A percentile compares a stretch with the other conserved stretches of the same genome.
These are phyloP conservation scores for Oryctolagus cuniculus DNA, from an alignment of 2,113 vertebrate genomes.

Conservation along the genomic window mOryCun1.1 NC_091451.1:45175501-45176000, in stretches of 20 bases:
- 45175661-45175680: neutral
- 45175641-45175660: neutral
- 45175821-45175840: accelerated
- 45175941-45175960: neutral
- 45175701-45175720: neutral
- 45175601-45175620: neutral
- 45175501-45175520: neutral
- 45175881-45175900: too few species aligned
- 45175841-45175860: neutral
- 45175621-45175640: neutral
- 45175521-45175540: accelerated
- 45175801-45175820: accelerated
- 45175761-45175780: too few species aligned
- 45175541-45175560: too few species aligned
- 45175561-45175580: neutral
- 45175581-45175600: neutral
- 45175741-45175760: neutral
- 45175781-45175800: accelerated
- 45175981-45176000: neutral
- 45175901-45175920: neutral
- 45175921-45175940: neutral
- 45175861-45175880: too few species aligned
- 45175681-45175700: accelerated
- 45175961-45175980: neutral
- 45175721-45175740: neutral